phyloP scores from a whole-genome alignment of 2,797 vertebrate genomes.

The Delichon dasypus region DNA sequence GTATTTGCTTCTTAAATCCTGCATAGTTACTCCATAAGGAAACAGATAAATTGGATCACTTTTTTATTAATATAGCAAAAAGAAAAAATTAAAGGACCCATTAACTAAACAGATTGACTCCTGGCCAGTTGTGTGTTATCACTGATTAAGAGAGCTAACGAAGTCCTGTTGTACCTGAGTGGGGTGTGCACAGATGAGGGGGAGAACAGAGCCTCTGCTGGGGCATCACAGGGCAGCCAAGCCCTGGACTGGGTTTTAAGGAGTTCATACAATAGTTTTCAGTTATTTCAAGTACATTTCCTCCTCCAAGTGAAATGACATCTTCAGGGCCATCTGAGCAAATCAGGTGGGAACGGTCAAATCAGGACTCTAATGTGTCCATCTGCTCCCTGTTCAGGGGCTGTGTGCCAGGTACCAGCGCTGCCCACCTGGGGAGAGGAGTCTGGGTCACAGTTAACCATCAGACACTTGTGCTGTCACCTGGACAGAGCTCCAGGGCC shows the following conservation, averaged over 20 bases:
- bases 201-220: background rate
- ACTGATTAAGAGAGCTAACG: background rate
- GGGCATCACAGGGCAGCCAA: background rate
- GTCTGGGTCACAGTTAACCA: background rate
- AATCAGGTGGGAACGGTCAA: background rate
- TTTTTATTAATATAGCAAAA: constrained; percentile 8
- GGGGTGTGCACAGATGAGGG: background rate
- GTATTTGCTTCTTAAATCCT: constrained; percentile 43
- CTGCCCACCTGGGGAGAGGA: background rate
- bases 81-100: constrained; percentile 37
- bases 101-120: background rate
- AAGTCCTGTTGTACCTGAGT: background rate
- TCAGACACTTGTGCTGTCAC: background rate
- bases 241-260: background rate
- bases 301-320: background rate
- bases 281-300: accelerated
- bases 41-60: constrained; percentile 15
- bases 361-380: background rate
- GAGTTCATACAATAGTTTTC: background rate
- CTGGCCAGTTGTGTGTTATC: constrained; percentile 4
- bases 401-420: accelerated
- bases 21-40: background rate
- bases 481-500: background rate
- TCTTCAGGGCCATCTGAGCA: background rate
- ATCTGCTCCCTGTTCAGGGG: background rate